phyloP scores from a whole-genome alignment of 2,888 invertebrate species.

The Plebejus argus region DNA sequence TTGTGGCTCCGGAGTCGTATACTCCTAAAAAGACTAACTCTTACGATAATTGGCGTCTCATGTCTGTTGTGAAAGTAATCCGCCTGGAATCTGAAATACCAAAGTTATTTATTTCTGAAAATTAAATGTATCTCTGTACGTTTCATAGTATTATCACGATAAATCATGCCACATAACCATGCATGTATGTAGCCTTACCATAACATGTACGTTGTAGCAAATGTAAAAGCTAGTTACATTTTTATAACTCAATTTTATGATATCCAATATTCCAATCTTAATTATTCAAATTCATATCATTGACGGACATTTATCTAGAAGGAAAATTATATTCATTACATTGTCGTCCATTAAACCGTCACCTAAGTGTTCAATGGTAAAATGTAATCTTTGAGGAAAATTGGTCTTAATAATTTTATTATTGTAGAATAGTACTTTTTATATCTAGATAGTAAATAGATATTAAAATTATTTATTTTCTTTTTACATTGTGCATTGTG shows the following conservation, averaged over 20 bases:
- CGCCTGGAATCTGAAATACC: conserved; percentile 87
- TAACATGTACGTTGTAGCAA: neutral
- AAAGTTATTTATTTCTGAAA: conserved; percentile 81
- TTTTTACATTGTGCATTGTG: neutral
- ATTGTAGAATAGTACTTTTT: conserved; percentile 8
- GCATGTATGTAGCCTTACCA: conserved; percentile 35
- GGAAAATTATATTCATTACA: conserved; percentile 3
- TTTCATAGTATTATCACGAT: conserved; percentile 41
- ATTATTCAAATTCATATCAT: neutral
- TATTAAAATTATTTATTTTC: neutral
- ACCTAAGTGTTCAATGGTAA: conserved; percentile 32
- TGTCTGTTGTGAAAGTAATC: conserved; percentile 85
- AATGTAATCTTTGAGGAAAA: conserved; percentile 2
- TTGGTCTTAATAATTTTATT: neutral
- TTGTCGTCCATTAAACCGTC: conserved; percentile 24
- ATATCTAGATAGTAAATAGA: conserved; percentile 17
- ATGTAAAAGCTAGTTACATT: neutral
- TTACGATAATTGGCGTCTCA: conserved; percentile 81
- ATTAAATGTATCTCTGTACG: conserved; percentile 46
- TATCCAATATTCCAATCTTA: neutral
- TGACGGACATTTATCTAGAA: neutral
- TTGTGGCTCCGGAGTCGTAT: conserved; percentile 69
- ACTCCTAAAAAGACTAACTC: conserved; percentile 61
- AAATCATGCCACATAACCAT: conserved; percentile 46
- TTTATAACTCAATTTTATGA: neutral